Evolutionary conservation across 2,888 invertebrate species (phyloP).

Genomic region (Amiota minor): DNA sequence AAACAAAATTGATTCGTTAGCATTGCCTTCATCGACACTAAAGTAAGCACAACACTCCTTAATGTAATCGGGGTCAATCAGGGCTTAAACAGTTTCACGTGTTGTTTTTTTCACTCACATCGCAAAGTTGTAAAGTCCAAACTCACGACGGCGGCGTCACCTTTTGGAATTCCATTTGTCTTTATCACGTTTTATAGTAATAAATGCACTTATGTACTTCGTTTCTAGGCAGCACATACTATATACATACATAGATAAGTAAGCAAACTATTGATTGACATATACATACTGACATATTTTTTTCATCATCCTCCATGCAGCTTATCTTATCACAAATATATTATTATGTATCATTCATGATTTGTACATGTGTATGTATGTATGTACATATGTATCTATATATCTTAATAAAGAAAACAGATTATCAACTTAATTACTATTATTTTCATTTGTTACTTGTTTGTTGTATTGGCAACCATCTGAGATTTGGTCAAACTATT

Average conservation of each 20-base stretch:
- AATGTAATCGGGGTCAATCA: slow-evolving; percentile 1
- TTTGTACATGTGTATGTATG: neutral
- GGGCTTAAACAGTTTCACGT: slow-evolving; percentile 6
- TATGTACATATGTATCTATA: too few relatives aligned
- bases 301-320: neutral
- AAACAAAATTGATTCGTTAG: too few relatives aligned
- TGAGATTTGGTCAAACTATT: neutral
- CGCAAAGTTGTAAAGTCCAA: too few relatives aligned
- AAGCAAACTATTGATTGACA: neutral
- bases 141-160: too few relatives aligned
- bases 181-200: too few relatives aligned
- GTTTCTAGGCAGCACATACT: too few relatives aligned
- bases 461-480: neutral
- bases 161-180: too few relatives aligned
- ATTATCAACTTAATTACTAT: too few relatives aligned
- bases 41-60: neutral
- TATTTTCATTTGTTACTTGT: neutral
- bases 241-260: too few relatives aligned
- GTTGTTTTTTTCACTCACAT: neutral
- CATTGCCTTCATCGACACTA: neutral
- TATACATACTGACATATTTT: neutral
- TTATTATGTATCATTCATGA: neutral
- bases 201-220: too few relatives aligned
- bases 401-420: too few relatives aligned
- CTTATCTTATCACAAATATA: slow-evolving; percentile 8